Conservation (phyloP, 1,140 invertebrate species). For the Drosophila melanica region DNA sequence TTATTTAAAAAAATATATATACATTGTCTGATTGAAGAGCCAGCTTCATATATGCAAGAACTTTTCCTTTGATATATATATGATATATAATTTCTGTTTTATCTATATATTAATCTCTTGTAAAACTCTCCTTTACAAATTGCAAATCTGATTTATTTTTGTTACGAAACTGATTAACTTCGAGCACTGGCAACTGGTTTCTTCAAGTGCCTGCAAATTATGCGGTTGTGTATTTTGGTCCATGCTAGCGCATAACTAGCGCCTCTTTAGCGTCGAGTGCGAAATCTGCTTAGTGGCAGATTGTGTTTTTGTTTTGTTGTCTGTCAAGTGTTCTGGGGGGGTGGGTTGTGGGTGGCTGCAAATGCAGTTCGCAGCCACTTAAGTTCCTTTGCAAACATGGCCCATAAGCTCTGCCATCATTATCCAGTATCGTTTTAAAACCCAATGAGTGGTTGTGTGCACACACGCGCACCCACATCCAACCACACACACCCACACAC, state of each 20-base stretch:
- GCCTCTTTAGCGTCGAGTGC: slow-evolving; percentile 47
- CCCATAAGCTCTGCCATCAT: slow-evolving; percentile 66
- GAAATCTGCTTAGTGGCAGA: slow-evolving; percentile 16
- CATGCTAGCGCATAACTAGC: slow-evolving; percentile 59
- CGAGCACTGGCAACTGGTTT: not conserved
- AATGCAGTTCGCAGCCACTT: slow-evolving; percentile 71
- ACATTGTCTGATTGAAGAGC: too few relatives aligned
- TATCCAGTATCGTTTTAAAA: slow-evolving; percentile 56
- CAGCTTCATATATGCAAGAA: too few relatives aligned
- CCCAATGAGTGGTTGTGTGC: slow-evolving; percentile 23
- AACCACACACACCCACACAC: not conserved
- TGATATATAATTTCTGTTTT: too few relatives aligned
- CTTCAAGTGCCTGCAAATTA: not conserved
- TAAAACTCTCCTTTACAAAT: too few relatives aligned
- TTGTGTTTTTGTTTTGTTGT: slow-evolving; percentile 29
- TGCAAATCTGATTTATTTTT: too few relatives aligned
- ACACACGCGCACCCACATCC: not conserved
- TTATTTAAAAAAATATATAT: too few relatives aligned
- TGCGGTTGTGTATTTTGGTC: slow-evolving; percentile 7
- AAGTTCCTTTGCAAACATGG: slow-evolving; percentile 62
- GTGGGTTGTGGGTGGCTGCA: slow-evolving; percentile 19
- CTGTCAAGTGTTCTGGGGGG: slow-evolving; percentile 22
- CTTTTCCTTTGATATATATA: too few relatives aligned
- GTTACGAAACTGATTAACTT: too few relatives aligned
- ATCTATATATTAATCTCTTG: too few relatives aligned